A percentile compares a stretch with the other conserved stretches of the same genome.
Evolutionary conservation across 2,888 invertebrate species (phyloP).

Genomic region (Drosophila paramelanica): DNA sequence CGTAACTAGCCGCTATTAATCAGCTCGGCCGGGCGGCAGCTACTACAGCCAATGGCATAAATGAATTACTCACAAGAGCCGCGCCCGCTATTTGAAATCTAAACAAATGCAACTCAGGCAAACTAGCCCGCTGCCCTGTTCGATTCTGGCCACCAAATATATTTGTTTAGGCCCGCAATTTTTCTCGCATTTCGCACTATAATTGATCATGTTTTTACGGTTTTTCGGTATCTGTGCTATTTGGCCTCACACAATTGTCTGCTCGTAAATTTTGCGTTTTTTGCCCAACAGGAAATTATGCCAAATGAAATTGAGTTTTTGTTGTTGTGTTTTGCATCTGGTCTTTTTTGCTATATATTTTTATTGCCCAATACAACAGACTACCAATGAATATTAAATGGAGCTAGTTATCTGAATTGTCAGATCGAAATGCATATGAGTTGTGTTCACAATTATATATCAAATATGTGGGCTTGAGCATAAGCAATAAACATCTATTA

Average conservation of each 20-base stretch:
- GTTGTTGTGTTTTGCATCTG: constrained; percentile 47
- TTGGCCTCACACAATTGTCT: constrained; percentile 56
- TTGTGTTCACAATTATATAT: background rate
- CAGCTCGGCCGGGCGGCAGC: constrained; percentile 46
- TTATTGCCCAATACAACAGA: constrained; percentile 23
- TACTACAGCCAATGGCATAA: constrained; percentile 57
- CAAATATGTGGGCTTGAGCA: background rate
- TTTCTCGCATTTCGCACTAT: constrained; percentile 70
- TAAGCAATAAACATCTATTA: background rate
- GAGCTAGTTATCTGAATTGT: constrained; percentile 9
- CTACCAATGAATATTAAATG: constrained; percentile 26
- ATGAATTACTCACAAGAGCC: constrained; percentile 62
- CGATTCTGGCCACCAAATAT: background rate
- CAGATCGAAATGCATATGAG: constrained; percentile 16
- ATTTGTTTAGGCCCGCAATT: constrained; percentile 58
- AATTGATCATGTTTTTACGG: constrained; percentile 74
- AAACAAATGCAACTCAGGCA: constrained; percentile 50
- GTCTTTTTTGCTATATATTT: constrained; percentile 1
- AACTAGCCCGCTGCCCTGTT: background rate
- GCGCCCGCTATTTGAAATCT: constrained; percentile 47
- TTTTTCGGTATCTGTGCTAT: constrained; percentile 43
- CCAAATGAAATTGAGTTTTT: constrained; percentile 36
- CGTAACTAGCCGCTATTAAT: constrained; percentile 75
- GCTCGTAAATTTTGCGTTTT: constrained; percentile 63
- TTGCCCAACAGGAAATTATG: constrained; percentile 55